These are phyloP conservation scores for Opisthocomus hoazin DNA, from an alignment of 2,113 vertebrate species.

Conservation along the genomic window DNA sequence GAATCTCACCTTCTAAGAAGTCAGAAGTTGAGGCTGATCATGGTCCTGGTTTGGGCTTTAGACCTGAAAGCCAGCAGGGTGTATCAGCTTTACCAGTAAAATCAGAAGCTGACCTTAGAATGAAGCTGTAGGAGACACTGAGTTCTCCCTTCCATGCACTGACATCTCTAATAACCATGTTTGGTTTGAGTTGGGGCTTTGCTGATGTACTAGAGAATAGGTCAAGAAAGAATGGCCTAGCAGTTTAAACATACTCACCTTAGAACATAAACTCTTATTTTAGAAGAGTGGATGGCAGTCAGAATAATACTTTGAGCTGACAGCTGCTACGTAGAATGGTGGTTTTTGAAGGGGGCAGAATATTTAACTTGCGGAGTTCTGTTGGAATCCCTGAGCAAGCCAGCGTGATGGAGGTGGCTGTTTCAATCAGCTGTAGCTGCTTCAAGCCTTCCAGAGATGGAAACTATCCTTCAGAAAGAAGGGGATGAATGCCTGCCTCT, in stretches of 20 bases:
- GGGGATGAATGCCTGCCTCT: too few relatives aligned
- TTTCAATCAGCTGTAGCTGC: not conserved
- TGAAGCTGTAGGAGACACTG: not conserved
- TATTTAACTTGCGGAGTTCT: not conserved
- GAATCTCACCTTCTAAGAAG: not conserved
- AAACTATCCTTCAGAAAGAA: not conserved
- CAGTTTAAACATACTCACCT: not conserved
- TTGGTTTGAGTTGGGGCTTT: not conserved
- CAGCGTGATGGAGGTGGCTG: not conserved
- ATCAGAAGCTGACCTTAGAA: not conserved
- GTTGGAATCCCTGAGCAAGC: not conserved
- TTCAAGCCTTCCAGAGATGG: not conserved
- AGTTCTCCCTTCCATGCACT: not conserved
- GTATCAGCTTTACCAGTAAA: not conserved
- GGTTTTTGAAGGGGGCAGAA: not conserved
- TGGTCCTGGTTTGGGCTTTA: not conserved
- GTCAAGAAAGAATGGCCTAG: not conserved
- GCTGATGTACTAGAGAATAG: not conserved
- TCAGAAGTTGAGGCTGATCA: not conserved
- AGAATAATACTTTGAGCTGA: not conserved
- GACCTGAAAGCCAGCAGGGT: not conserved
- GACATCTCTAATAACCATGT: not conserved
- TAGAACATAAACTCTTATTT: not conserved
- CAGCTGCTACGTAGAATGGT: not conserved
- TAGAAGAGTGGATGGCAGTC: not conserved